These are phyloP conservation scores for Epizoanthus scotinus DNA, from an alignment of 92 coral and sea anemone genomes.

Conservation along the genomic window DNA sequence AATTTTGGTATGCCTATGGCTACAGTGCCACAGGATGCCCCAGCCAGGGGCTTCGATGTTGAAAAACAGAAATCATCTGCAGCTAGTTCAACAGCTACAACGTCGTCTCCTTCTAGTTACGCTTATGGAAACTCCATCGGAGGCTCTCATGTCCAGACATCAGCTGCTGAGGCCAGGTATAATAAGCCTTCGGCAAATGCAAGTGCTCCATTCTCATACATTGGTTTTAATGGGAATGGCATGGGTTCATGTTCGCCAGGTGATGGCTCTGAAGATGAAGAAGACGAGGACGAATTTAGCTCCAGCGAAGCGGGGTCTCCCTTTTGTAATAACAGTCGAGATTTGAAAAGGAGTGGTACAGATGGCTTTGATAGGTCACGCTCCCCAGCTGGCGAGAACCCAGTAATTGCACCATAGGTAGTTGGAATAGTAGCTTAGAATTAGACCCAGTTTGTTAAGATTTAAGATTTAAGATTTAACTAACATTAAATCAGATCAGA, in stretches of 20 bases:
- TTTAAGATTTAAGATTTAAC: slow-evolving; percentile 39
- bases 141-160: neutral
- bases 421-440: slow-evolving; percentile 2
- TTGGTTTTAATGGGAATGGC: slow-evolving; percentile 36
- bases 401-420: slow-evolving; percentile 21
- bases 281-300: slow-evolving; percentile 3
- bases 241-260: neutral
- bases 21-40: slow-evolving; percentile 41
- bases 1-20: slow-evolving; percentile 72
- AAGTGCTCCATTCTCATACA: slow-evolving; percentile 9
- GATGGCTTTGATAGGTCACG: slow-evolving; percentile 21
- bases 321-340: slow-evolving; percentile 3
- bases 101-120: slow-evolving; percentile 8
- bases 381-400: slow-evolving; percentile 28
- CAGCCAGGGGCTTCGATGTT: slow-evolving; percentile 49
- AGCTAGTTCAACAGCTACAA: neutral
- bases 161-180: neutral
- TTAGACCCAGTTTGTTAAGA: slow-evolving; percentile 14
- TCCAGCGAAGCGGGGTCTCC: slow-evolving; percentile 10
- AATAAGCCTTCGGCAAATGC: slow-evolving; percentile 2
- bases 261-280: slow-evolving; percentile 11
- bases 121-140: slow-evolving; percentile 19
- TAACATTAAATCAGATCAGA: slow-evolving; percentile 26
- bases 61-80: slow-evolving; percentile 30
- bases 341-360: neutral